Percentiles rank a stretch among this genome's conserved stretches.
phyloP scores from a whole-genome alignment of 1,140 invertebrate genomes.

The Vollenhovia emeryi region DNA sequence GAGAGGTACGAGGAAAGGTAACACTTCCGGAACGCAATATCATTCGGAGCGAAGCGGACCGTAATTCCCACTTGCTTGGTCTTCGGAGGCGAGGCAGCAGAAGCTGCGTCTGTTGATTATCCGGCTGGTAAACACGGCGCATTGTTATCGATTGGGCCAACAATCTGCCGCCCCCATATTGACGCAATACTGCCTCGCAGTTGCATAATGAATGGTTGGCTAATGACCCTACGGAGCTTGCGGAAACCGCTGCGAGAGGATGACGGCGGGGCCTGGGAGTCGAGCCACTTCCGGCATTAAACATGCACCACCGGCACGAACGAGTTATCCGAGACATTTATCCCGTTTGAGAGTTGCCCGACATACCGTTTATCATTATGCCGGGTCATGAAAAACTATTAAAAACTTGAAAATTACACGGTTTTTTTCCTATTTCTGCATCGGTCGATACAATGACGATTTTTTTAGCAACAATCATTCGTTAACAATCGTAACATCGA shows the following conservation, averaged over 20 bases:
- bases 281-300: constrained; percentile 81
- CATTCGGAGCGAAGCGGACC: constrained; percentile 63
- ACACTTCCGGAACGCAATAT: constrained; percentile 73
- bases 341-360: background rate
- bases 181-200: constrained; percentile 81
- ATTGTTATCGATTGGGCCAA: constrained; percentile 82
- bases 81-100: constrained; percentile 69
- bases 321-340: constrained; percentile 51
- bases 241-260: constrained; percentile 80
- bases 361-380: background rate
- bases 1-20: constrained; percentile 21
- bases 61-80: constrained; percentile 76
- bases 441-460: background rate
- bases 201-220: constrained; percentile 83
- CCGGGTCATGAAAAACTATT: background rate
- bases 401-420: background rate
- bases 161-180: constrained; percentile 80
- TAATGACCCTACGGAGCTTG: constrained; percentile 83
- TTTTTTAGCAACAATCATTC: background rate
- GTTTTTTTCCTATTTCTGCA: background rate
- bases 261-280: constrained; percentile 68
- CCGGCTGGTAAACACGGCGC: constrained; percentile 78
- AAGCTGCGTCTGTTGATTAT: constrained; percentile 80
- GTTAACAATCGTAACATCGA: background rate
- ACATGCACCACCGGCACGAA: constrained; percentile 74